Percentiles rank a stretch among this genome's conserved stretches.
phyloP scores from a whole-genome alignment of 2,888 invertebrate genomes.

The Drosophila anomalata region DNA sequence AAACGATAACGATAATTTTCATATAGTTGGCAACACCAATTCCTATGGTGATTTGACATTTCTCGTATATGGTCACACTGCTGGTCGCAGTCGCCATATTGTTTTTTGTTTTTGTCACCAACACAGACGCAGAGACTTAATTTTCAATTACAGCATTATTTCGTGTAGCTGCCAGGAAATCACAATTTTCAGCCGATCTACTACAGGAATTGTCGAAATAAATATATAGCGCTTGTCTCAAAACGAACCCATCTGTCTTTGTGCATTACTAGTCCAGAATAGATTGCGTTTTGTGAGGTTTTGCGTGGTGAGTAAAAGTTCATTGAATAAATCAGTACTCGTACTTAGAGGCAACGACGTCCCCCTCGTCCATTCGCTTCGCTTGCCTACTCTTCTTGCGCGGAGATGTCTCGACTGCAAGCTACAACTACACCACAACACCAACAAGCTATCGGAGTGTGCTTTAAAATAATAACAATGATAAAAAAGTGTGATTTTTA shows the following conservation, averaged over 20 bases:
- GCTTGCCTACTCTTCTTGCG: constrained; percentile 15
- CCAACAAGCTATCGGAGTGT: neutral
- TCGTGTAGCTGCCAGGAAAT: constrained; percentile 57
- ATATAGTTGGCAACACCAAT: neutral
- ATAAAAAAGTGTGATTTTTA: constrained; percentile 2
- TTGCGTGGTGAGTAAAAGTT: constrained; percentile 81
- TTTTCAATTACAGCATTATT: constrained; percentile 21
- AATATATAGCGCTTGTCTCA: constrained; percentile 61
- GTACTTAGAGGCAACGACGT: constrained; percentile 40
- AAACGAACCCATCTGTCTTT: constrained; percentile 66
- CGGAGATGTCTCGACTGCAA: constrained; percentile 25
- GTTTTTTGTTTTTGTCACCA: neutral
- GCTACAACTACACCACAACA: constrained; percentile 15
- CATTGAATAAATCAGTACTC: constrained; percentile 57
- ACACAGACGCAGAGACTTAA: neutral
- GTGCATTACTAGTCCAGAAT: constrained; percentile 72
- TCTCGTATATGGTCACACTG: neutral
- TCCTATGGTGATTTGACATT: neutral
- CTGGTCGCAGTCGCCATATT: neutral
- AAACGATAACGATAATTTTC: neutral
- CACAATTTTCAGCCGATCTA: constrained; percentile 57
- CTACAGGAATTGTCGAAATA: constrained; percentile 61
- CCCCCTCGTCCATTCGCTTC: constrained; percentile 23
- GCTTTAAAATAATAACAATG: neutral
- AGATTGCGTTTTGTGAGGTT: constrained; percentile 75